phyloP scores from a whole-genome alignment of 2,113 vertebrate species.

The Bombycilla garrulus region DNA sequence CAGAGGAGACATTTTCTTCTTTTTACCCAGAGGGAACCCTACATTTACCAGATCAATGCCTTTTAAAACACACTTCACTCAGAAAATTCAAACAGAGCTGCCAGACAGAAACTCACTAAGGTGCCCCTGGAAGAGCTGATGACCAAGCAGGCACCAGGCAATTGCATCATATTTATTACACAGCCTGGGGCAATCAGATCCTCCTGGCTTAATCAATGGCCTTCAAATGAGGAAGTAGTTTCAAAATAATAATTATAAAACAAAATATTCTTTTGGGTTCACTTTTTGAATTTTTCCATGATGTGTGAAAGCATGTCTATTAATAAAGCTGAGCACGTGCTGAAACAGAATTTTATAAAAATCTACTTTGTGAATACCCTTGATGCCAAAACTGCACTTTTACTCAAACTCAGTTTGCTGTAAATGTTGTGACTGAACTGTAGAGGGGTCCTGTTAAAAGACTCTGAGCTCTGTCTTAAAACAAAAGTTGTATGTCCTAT shows the following conservation, averaged over 20 bases:
- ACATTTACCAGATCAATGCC: neutral
- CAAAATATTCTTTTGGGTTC: neutral
- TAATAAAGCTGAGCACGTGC: neutral
- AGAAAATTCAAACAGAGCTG: neutral
- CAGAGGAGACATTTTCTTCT: neutral
- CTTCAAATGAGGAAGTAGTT: constrained; percentile 30
- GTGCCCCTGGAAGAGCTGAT: neutral
- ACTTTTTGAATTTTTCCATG: neutral
- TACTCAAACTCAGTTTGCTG: neutral
- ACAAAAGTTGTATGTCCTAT: neutral
- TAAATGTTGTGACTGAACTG: neutral
- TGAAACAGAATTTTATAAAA: neutral
- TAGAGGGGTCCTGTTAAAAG: neutral
- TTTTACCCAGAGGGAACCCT: neutral
- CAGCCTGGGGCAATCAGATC: constrained; percentile 18
- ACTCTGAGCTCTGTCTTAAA: neutral
- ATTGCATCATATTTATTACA: constrained; percentile 16
- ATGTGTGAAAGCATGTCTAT: neutral
- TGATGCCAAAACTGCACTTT: neutral
- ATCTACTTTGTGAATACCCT: neutral
- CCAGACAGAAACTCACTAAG: neutral
- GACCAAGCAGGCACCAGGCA: neutral
- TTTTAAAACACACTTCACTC: neutral
- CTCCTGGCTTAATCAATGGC: constrained; percentile 18
- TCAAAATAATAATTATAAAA: neutral